phyloP scores from a whole-genome alignment of 2,888 invertebrate species.

The Drosophila parthenogenetica region DNA sequence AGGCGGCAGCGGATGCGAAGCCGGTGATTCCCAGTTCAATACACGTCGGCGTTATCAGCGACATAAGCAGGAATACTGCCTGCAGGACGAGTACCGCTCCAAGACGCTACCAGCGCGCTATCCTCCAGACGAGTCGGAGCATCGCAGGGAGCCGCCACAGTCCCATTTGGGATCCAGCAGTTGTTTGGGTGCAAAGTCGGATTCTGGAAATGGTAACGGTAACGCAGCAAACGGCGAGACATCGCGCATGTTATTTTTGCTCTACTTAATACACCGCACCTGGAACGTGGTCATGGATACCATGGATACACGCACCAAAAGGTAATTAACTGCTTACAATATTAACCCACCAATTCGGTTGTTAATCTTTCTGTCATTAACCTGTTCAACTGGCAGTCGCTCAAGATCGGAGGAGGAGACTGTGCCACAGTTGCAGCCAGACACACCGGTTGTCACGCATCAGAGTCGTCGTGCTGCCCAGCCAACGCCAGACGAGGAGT shows the following conservation, averaged over 20 bases:
- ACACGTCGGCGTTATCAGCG: conserved; percentile 73
- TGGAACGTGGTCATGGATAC: conserved; percentile 89
- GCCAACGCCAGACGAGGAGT: conserved; percentile 67
- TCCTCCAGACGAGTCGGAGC: conserved; percentile 21
- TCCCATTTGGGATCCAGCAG: conserved; percentile 61
- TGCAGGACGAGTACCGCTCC: conserved; percentile 70
- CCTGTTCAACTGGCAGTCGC: conserved; percentile 39
- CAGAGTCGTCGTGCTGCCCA: conserved; percentile 50
- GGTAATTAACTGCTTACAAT: conserved; percentile 79
- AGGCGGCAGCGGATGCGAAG: conserved; percentile 27
- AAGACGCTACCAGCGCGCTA: conserved; percentile 81
- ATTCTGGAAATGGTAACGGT: conserved; percentile 15
- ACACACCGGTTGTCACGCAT: conserved; percentile 47
- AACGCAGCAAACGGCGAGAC: conserved; percentile 85
- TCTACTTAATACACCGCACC: conserved; percentile 89
- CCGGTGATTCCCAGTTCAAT: conserved; percentile 50
- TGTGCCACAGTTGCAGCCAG: conserved; percentile 42
- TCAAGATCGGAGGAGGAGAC: conserved; percentile 30
- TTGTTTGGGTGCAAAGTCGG: conserved; percentile 52
- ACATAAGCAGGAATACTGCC: conserved; percentile 66
- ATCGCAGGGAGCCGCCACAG: neutral
- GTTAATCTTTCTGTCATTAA: neutral
- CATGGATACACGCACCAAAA: conserved; percentile 86
- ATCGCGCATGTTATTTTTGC: conserved; percentile 87
- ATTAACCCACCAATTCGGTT: neutral